Conservation (phyloP, 2,113 vertebrate species). For the Podarcis cretensis region DNA sequence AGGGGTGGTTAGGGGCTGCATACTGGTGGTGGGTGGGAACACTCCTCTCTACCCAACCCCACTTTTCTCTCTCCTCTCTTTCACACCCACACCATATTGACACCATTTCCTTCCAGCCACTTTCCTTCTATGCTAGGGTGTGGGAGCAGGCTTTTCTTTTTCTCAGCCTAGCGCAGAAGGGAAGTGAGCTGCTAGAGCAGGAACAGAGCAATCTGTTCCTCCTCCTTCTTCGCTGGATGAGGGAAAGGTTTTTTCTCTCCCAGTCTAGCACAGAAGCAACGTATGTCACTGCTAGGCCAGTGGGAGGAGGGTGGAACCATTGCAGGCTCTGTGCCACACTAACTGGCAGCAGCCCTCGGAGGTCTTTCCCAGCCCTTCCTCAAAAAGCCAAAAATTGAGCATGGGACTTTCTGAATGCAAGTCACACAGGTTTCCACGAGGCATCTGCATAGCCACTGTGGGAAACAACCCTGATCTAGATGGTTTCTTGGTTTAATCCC, state of each 20-base stretch:
- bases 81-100: neutral
- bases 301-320: neutral
- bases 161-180: no score
- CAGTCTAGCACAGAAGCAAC: neutral
- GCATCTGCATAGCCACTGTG: neutral
- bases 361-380: neutral
- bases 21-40: neutral
- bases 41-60: neutral
- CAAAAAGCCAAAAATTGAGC: neutral
- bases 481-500: neutral
- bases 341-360: neutral
- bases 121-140: neutral
- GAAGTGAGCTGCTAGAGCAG: no score
- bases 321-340: neutral
- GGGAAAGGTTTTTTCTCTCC: neutral
- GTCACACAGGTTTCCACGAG: neutral
- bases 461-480: neutral
- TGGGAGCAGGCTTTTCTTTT: no score
- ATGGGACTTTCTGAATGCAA: neutral
- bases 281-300: neutral
- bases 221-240: no score
- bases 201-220: no score
- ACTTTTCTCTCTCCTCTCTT: neutral
- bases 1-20: neutral
- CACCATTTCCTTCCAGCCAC: neutral